phyloP scores from a whole-genome alignment of 2,797 vertebrate genomes.

The Cottoperca gobio region DNA sequence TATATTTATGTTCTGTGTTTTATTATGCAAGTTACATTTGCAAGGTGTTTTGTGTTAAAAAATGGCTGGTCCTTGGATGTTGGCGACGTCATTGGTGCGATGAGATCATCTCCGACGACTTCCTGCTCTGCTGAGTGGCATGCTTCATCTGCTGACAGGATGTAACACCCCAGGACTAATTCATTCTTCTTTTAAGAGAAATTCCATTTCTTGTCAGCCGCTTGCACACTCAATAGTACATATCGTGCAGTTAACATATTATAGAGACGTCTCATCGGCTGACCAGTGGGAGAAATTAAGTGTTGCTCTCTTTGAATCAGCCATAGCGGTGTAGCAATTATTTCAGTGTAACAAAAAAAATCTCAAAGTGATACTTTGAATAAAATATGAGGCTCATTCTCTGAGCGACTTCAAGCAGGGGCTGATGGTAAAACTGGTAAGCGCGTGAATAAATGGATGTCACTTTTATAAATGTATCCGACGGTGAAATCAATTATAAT shows the following conservation, averaged over 20 bases:
- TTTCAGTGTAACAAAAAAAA: conserved; percentile 65
- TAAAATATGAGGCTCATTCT: conserved; percentile 62
- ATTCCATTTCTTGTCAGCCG: conserved; percentile 64
- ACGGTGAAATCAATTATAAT: conserved; percentile 88
- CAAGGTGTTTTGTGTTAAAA: too few relatives aligned
- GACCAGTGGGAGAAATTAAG: conserved; percentile 67
- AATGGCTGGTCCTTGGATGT: conserved; percentile 43
- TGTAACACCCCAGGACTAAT: conserved; percentile 75
- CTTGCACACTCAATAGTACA: conserved; percentile 58
- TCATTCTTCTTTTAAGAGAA: conserved; percentile 76
- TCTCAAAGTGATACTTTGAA: conserved; percentile 62
- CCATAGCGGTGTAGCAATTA: conserved; percentile 62
- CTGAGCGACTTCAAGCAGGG: conserved; percentile 24
- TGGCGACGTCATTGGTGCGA: conserved; percentile 21
- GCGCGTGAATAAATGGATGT: conserved; percentile 83
- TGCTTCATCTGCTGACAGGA: conserved; percentile 71
- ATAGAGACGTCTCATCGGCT: conserved; percentile 56
- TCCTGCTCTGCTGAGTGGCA: conserved; percentile 65
- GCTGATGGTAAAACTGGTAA: conserved; percentile 79
- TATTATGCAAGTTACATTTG: too few relatives aligned
- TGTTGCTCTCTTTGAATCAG: conserved; percentile 37
- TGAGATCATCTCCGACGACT: conserved; percentile 66
- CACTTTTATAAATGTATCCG: conserved; percentile 88
- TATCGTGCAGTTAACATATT: conserved; percentile 72
- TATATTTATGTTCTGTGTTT: too few relatives aligned